Percentiles rank a stretch among this genome's conserved stretches.
Evolutionary conservation across 1,140 invertebrate species (phyloP).

Genomic region (Zaprionus africanus): DNA sequence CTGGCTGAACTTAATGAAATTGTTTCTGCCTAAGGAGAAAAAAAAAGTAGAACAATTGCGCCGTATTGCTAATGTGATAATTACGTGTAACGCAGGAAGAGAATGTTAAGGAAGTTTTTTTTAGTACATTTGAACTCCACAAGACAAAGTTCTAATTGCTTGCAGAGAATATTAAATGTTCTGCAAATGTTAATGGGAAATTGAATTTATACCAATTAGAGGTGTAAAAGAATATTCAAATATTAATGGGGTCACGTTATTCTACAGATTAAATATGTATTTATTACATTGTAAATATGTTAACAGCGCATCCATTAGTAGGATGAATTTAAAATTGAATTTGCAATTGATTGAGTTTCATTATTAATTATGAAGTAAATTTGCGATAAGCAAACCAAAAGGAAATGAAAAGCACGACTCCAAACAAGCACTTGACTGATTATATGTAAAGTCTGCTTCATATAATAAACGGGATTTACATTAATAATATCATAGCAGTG

Average conservation of each 20-base stretch:
- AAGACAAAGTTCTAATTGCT: not conserved
- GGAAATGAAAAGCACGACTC: not conserved
- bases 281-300: not conserved
- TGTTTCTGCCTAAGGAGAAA: constrained; percentile 1
- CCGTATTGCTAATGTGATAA: constrained; percentile 20
- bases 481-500: too few relatives aligned
- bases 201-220: not conserved
- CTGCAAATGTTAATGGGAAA: not conserved
- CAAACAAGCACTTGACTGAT: not conserved
- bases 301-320: not conserved
- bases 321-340: constrained; percentile 8
- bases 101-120: not conserved
- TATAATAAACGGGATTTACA: too few relatives aligned
- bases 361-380: not conserved
- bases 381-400: not conserved
- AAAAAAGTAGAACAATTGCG: constrained; percentile 8
- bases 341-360: not conserved
- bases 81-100: not conserved
- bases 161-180: not conserved
- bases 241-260: not conserved
- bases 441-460: too few relatives aligned
- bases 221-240: not conserved
- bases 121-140: not conserved
- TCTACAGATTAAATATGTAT: not conserved
- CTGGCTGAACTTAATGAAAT: constrained; percentile 35